Conservation (phyloP, 2,113 vertebrate genomes). For the Melanerpes aurifrons region DNA sequence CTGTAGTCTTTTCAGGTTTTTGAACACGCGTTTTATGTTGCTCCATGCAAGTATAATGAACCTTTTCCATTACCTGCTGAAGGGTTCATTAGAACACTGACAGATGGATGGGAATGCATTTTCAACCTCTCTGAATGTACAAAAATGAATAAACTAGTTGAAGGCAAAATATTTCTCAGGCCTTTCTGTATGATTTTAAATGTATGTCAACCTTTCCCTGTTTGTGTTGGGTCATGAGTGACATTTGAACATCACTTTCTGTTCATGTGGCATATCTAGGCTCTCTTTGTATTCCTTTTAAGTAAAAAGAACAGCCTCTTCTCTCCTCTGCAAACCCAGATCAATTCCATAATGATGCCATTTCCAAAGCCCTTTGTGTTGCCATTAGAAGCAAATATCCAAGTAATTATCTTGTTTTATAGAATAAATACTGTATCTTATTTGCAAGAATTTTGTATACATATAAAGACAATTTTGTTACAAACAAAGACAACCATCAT, state of each 20-base stretch:
- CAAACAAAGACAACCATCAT: neutral
- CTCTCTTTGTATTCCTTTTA: slow-evolving; percentile 22
- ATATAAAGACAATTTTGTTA: neutral
- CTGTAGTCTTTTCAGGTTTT: neutral
- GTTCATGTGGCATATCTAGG: slow-evolving; percentile 2
- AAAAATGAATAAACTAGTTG: slow-evolving; percentile 3
- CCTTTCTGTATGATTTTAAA: neutral
- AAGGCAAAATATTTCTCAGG: neutral
- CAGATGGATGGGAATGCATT: neutral
- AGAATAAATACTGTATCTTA: neutral
- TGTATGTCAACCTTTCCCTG: neutral
- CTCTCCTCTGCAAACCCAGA: neutral
- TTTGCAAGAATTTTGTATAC: neutral
- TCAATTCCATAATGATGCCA: neutral
- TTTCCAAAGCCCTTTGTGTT: slow-evolving; percentile 20
- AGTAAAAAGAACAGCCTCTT: neutral
- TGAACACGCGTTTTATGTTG: neutral
- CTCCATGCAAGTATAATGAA: neutral
- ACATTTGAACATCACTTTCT: slow-evolving; percentile 43
- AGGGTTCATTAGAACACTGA: neutral
- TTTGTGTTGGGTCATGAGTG: slow-evolving; percentile 28
- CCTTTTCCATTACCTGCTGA: neutral
- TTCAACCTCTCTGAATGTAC: neutral
- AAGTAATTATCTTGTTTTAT: neutral
- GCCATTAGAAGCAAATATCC: neutral